These are phyloP conservation scores for Chiloscyllium plagiosum DNA, from an alignment of 2,113 vertebrate species.

Conservation along the genomic window DNA sequence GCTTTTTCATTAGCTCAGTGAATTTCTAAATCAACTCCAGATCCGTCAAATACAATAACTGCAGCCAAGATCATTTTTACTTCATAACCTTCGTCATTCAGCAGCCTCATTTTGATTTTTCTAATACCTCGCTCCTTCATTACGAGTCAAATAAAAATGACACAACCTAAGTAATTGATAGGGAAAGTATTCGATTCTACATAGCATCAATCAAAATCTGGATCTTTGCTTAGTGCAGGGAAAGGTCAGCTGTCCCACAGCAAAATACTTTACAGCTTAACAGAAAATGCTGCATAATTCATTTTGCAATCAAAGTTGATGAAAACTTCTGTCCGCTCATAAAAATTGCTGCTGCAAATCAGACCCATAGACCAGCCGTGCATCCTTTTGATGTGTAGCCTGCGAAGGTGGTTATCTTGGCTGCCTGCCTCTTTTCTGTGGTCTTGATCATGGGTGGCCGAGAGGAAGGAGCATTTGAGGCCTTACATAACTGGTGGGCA, in stretches of 20 bases:
- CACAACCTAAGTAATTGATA: not conserved
- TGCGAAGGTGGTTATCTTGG: not conserved
- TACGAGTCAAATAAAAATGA: not conserved
- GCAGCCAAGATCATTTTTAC: conserved; percentile 20
- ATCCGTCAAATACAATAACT: not conserved
- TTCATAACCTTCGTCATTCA: conserved; percentile 13
- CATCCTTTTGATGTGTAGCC: not conserved
- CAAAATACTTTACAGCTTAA: not conserved
- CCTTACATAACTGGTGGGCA: no score
- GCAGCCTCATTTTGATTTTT: not conserved
- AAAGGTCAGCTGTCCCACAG: not conserved
- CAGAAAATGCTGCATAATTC: not conserved
- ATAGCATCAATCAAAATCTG: conserved; percentile 6
- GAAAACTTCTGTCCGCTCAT: not conserved
- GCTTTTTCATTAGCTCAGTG: not conserved
- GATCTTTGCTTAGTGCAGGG: not conserved
- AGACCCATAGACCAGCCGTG: not conserved
- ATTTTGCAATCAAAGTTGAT: conserved; percentile 4
- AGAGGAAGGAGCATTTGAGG: not conserved
- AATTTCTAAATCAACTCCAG: conserved; percentile 22
- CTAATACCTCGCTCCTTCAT: not conserved
- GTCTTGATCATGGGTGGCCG: not conserved
- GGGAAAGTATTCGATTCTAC: not conserved
- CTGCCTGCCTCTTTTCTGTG: not conserved
- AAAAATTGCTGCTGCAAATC: not conserved